phyloP scores from a whole-genome alignment of 2,113 vertebrate species.

The Cyphotilapia sp. region DNA sequence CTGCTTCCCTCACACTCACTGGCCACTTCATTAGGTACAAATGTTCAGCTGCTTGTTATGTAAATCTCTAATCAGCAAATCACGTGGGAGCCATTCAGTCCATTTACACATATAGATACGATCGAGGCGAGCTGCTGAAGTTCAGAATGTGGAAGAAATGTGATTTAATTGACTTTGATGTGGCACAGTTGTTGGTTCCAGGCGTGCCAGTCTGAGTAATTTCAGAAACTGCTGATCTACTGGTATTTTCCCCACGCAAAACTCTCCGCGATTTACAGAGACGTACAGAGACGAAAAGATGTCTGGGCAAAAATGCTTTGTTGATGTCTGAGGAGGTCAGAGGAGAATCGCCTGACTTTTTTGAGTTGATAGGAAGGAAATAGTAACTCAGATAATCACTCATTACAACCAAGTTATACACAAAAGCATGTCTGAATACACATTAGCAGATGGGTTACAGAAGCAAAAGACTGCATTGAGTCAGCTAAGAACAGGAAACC shows the following conservation, averaged over 20 bases:
- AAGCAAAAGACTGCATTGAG: rapidly evolving
- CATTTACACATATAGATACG: not conserved
- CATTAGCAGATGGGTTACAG: not conserved
- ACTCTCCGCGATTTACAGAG: not conserved
- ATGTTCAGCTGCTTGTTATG: not conserved
- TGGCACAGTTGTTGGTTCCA: not conserved
- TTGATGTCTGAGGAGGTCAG: not conserved
- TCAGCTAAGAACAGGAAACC: not conserved
- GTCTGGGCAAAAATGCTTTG: not conserved
- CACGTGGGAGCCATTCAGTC: not conserved
- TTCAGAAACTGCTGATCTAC: not conserved
- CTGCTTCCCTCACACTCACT: not conserved
- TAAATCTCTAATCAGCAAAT: not conserved
- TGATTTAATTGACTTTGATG: not conserved
- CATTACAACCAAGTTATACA: not conserved
- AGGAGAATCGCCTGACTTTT: not conserved
- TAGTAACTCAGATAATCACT: not conserved
- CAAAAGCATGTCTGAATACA: not conserved
- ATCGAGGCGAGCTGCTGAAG: not conserved
- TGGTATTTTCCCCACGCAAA: not conserved
- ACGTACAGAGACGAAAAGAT: not conserved
- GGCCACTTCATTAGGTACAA: not conserved
- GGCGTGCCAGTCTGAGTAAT: not conserved
- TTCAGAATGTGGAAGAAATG: not conserved
- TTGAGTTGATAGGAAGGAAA: not conserved